Conservation (phyloP, 2,797 vertebrate species). For the Helarctos malayanus region DNA sequence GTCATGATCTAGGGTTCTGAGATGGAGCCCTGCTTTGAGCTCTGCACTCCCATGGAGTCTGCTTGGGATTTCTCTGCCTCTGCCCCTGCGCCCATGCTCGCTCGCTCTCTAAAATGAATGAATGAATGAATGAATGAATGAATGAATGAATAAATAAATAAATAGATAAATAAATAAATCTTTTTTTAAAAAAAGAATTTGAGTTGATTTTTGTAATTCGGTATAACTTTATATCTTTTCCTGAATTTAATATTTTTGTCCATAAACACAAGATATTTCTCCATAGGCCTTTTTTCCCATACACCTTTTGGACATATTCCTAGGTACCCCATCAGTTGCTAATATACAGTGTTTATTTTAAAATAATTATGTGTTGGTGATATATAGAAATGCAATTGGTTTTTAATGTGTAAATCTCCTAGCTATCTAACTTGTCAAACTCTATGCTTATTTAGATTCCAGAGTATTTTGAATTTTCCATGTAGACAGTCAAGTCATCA, state of each 20-base stretch:
- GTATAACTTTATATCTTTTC: not conserved
- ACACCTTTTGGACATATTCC: not conserved
- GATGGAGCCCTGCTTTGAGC: not conserved
- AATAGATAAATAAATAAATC: not conserved
- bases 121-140: not conserved
- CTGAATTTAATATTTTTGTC: not conserved
- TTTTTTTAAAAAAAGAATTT: not conserved
- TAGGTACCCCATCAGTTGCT: not conserved
- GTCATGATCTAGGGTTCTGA: not conserved
- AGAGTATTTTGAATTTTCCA: not conserved
- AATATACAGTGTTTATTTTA: not conserved
- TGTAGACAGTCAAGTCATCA: not conserved
- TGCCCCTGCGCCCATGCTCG: not conserved
- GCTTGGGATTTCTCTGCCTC: not conserved
- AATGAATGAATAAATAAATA: not conserved
- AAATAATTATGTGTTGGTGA: not conserved
- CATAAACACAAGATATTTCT: not conserved
- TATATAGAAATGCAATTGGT: not conserved
- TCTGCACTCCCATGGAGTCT: not conserved
- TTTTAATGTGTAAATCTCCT: slow-evolving; percentile 46
- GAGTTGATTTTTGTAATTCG: not conserved
- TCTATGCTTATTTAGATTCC: not conserved
- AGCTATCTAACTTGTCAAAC: not conserved
- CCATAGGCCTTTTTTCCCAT: not conserved
- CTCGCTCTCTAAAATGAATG: not conserved